phyloP scores from a whole-genome alignment of 2,888 invertebrate species.

The Drosophila anomalipes region DNA sequence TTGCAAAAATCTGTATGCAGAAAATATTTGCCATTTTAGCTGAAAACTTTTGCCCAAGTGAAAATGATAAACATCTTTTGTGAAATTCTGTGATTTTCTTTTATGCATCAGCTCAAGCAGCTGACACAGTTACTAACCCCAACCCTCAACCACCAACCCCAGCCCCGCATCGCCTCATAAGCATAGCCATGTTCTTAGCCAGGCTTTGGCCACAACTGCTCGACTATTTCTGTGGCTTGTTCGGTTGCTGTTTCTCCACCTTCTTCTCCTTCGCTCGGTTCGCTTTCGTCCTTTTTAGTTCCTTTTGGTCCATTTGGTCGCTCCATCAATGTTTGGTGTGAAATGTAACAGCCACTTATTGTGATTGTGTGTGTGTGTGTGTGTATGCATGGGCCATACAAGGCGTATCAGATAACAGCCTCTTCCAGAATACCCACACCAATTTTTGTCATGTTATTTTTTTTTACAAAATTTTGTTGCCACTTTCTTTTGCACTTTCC shows the following conservation, averaged over 20 bases:
- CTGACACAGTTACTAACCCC: conserved; percentile 54
- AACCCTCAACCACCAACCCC: background rate
- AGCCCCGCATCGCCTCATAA: background rate
- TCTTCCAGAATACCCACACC: background rate
- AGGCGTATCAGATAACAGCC: conserved; percentile 65
- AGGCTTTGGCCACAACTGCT: conserved; percentile 46
- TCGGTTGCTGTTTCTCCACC: conserved; percentile 21
- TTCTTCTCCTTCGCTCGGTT: conserved; percentile 6
- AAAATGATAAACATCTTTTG: conserved; percentile 82
- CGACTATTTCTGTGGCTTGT: conserved; percentile 61
- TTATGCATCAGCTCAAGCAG: conserved; percentile 56
- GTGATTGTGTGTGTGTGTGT: conserved; percentile 64
- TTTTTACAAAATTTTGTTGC: conserved; percentile 2
- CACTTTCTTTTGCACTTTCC: background rate
- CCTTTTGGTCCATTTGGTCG: conserved; percentile 47
- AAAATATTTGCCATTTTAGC: conserved; percentile 68
- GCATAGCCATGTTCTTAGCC: conserved; percentile 2
- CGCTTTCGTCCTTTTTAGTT: conserved; percentile 24
- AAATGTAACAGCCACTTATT: conserved; percentile 82
- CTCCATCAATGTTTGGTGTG: conserved; percentile 77
- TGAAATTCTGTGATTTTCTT: conserved; percentile 74
- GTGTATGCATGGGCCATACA: conserved; percentile 22
- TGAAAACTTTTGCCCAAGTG: conserved; percentile 73
- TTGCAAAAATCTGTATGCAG: conserved; percentile 79
- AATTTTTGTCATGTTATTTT: background rate